These are phyloP conservation scores for Pygocentrus nattereri DNA, from an alignment of 2,797 vertebrate species.

Conservation along the genomic window DNA sequence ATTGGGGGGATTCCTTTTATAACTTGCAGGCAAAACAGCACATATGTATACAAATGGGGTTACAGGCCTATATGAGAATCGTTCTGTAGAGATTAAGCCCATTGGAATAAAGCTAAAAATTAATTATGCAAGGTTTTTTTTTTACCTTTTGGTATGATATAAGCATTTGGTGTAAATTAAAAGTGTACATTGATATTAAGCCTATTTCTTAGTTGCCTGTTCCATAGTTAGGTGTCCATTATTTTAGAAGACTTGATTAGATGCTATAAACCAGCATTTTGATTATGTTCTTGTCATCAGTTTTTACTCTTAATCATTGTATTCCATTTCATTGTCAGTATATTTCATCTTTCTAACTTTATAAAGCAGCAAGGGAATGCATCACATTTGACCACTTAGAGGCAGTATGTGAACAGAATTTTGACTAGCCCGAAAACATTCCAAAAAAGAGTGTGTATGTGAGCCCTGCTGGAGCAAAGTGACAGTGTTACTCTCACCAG, in stretches of 20 bases:
- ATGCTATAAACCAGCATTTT: background rate
- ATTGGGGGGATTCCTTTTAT: background rate
- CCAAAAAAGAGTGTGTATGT: conserved; percentile 34
- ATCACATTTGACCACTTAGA: conserved; percentile 81
- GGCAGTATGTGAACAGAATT: conserved; percentile 87
- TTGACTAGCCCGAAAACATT: conserved; percentile 49
- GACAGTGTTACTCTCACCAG: conserved; percentile 37
- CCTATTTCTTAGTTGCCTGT: background rate
- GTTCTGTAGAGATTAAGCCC: background rate
- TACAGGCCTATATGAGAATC: background rate
- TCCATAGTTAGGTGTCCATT: background rate
- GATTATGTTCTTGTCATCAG: background rate
- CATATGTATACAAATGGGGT: background rate
- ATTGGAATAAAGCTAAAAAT: background rate
- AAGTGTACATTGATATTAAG: background rate
- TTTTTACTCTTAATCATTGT: background rate
- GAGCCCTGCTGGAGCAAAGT: conserved; percentile 37
- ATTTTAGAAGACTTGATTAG: background rate
- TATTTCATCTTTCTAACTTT: conserved; percentile 39
- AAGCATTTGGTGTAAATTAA: background rate
- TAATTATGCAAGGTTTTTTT: background rate
- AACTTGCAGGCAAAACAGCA: background rate
- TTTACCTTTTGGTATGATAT: no score
- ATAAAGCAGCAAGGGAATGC: conserved; percentile 69
- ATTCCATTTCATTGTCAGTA: background rate